Conservation (phyloP, 2,113 vertebrate species). For the Procavia capensis region DNA sequence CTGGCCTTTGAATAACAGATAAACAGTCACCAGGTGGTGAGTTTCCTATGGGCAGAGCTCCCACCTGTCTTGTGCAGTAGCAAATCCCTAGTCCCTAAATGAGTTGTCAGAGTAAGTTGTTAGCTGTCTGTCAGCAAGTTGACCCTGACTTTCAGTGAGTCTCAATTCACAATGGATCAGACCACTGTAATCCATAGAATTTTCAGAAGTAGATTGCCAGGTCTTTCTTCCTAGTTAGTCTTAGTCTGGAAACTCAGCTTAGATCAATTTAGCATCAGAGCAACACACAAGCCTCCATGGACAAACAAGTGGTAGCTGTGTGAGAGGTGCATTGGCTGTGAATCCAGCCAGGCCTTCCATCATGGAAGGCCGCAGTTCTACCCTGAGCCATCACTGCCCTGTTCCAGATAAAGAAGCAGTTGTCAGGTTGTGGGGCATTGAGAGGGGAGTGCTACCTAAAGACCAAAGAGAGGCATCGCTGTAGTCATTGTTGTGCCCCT, state of each 20-base stretch:
- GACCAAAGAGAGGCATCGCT: neutral
- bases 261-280: neutral
- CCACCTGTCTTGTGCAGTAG: neutral
- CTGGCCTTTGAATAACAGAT: neutral
- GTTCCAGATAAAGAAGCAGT: neutral
- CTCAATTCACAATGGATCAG: neutral
- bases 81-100: neutral
- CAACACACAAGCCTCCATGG: neutral
- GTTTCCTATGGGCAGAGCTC: neutral
- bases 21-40: neutral
- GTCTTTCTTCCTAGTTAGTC: neutral
- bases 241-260: neutral
- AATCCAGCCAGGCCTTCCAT: neutral
- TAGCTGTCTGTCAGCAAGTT: neutral
- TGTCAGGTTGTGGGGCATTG: neutral
- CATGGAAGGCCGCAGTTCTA: neutral
- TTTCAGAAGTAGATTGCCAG: neutral
- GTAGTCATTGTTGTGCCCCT: neutral
- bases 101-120: neutral
- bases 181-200: neutral
- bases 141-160: neutral
- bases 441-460: neutral
- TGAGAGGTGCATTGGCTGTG: neutral
- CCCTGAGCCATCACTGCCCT: neutral
- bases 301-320: neutral